Percentiles rank a stretch among this genome's conserved stretches.
Conservation (phyloP, 2,113 vertebrate species). For the Himantopus leucocephalus region DNA sequence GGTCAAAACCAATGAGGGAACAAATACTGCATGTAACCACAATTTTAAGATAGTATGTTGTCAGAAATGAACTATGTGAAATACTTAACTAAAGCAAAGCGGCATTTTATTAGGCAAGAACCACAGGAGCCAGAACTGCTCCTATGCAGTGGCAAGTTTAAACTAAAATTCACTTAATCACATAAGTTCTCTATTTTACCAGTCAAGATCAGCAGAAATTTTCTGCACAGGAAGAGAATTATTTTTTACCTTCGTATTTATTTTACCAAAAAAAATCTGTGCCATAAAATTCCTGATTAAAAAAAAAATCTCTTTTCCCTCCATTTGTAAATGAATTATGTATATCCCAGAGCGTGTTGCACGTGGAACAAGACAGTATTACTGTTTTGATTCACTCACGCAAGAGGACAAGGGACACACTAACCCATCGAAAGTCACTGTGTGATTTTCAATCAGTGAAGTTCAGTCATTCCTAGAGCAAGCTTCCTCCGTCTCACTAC, state of each 20-base stretch:
- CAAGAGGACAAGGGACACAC: neutral
- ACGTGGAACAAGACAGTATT: neutral
- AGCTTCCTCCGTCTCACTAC: neutral
- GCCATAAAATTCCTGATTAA: neutral
- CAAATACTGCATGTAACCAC: neutral
- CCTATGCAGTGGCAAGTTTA: neutral
- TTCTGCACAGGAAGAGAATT: neutral
- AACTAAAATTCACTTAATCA: neutral
- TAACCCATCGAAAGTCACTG: neutral
- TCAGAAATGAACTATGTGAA: neutral
- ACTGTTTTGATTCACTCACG: neutral
- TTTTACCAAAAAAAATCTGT: neutral
- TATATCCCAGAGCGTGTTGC: accelerated
- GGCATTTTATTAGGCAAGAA: neutral
- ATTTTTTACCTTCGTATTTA: neutral
- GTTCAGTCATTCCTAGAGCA: neutral
- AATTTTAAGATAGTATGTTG: neutral
- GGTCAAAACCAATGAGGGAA: neutral
- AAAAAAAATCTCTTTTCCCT: neutral
- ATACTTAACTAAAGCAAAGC: neutral
- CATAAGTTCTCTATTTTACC: neutral
- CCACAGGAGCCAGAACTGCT: neutral
- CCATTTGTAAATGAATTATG: neutral
- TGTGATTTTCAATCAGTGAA: neutral
- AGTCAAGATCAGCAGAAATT: neutral